phyloP scores from a whole-genome alignment of 2,113 vertebrate genomes.

The Ursus arctos region DNA sequence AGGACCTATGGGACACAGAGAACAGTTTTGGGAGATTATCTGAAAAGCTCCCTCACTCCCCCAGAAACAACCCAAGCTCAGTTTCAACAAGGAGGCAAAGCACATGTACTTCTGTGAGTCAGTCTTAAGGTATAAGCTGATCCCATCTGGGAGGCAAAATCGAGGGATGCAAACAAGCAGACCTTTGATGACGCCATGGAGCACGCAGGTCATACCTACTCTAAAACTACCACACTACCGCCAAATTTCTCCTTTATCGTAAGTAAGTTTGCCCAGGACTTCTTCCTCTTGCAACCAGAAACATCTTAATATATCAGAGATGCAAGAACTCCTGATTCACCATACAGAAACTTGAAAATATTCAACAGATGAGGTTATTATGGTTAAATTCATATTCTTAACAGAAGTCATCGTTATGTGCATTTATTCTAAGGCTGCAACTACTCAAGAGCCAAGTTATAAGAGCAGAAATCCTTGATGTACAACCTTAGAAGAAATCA shows the following conservation, averaged over 20 bases:
- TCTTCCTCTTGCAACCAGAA: background rate
- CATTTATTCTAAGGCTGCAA: background rate
- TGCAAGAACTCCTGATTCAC: background rate
- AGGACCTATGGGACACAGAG: background rate
- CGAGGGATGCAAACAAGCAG: background rate
- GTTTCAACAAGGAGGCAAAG: background rate
- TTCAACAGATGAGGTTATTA: background rate
- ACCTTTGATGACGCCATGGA: background rate
- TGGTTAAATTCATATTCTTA: slow-evolving; percentile 16
- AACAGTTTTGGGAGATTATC: background rate
- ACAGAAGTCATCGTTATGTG: background rate
- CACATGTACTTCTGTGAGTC: background rate
- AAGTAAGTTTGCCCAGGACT: background rate
- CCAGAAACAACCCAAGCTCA: background rate
- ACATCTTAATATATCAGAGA: background rate
- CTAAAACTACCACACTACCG: background rate
- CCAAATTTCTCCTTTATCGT: background rate
- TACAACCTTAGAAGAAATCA: background rate
- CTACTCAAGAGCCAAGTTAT: background rate
- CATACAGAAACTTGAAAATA: slow-evolving; percentile 19
- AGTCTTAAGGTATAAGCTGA: background rate
- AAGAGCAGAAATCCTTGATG: background rate
- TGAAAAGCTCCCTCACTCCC: background rate
- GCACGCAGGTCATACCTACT: background rate
- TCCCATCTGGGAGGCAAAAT: background rate